phyloP scores from a whole-genome alignment of 2,113 vertebrate species.

The Mesitornis unicolor region DNA sequence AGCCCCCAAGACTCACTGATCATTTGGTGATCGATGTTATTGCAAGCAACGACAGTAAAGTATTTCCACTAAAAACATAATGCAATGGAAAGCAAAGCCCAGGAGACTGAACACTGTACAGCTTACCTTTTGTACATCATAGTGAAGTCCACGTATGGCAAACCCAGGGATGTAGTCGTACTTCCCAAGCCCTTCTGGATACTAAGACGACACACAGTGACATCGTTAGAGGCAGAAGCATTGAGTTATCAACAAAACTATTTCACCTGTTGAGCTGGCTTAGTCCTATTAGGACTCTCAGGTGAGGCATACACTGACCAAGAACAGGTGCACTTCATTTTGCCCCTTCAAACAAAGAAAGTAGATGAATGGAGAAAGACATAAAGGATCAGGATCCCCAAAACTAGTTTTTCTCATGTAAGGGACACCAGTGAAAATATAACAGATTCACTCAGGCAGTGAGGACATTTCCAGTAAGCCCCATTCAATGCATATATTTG shows the following conservation, averaged over 20 bases:
- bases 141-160: constrained; percentile 82
- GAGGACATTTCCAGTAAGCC: not conserved
- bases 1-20: not conserved
- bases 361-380: not conserved
- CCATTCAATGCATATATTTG: not conserved
- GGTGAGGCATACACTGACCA: not conserved
- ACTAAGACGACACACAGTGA: constrained; percentile 48
- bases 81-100: not conserved
- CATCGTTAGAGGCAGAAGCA: not conserved
- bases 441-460: not conserved
- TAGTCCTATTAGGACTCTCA: not conserved
- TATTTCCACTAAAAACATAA: not conserved
- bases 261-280: not conserved
- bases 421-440: not conserved
- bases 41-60: not conserved
- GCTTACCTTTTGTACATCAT: constrained; percentile 81
- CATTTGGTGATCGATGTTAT: not conserved
- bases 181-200: constrained; percentile 77
- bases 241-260: not conserved
- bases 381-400: not conserved
- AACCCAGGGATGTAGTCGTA: constrained; percentile 81
- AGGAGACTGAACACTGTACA: not conserved
- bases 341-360: not conserved
- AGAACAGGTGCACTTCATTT: not conserved
- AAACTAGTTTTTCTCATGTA: not conserved